Conservation (phyloP, 2,797 vertebrate species). For the Spinibarbus caldwelli region DNA sequence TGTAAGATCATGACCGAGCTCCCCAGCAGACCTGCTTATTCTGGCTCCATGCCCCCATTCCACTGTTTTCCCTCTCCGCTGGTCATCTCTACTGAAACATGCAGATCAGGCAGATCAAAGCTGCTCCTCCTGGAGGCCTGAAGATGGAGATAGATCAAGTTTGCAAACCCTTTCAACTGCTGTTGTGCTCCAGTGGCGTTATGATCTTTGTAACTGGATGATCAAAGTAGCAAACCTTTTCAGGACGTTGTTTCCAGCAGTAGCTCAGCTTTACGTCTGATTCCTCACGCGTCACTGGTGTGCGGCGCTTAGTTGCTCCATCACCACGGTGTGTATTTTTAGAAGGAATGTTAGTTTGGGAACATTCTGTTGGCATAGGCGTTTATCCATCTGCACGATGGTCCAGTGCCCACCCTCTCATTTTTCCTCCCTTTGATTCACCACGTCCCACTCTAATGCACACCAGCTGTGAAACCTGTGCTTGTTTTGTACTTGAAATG, state of each 20-base stretch:
- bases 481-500: conserved; percentile 47
- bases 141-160: conserved; percentile 57
- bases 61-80: conserved; percentile 55
- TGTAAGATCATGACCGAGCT: conserved; percentile 30
- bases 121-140: conserved; percentile 47
- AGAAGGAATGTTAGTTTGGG: conserved; percentile 60
- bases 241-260: conserved; percentile 18
- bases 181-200: conserved; percentile 48
- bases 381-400: conserved; percentile 54
- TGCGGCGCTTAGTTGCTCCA: background rate
- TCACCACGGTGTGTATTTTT: conserved; percentile 49
- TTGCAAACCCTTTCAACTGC: conserved; percentile 50
- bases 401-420: conserved; percentile 34
- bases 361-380: conserved; percentile 49
- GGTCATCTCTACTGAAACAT: conserved; percentile 50
- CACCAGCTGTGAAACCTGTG: conserved; percentile 51
- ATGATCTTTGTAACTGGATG: conserved; percentile 51
- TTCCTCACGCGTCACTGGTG: conserved; percentile 24
- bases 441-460: conserved; percentile 39
- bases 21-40: conserved; percentile 40
- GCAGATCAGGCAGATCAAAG: conserved; percentile 52
- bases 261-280: conserved; percentile 24
- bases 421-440: conserved; percentile 46
- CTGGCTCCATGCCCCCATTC: conserved; percentile 38
- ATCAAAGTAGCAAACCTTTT: conserved; percentile 47